Conservation (phyloP, 2,888 invertebrate genomes). For the Mermis nigrescens region DNA sequence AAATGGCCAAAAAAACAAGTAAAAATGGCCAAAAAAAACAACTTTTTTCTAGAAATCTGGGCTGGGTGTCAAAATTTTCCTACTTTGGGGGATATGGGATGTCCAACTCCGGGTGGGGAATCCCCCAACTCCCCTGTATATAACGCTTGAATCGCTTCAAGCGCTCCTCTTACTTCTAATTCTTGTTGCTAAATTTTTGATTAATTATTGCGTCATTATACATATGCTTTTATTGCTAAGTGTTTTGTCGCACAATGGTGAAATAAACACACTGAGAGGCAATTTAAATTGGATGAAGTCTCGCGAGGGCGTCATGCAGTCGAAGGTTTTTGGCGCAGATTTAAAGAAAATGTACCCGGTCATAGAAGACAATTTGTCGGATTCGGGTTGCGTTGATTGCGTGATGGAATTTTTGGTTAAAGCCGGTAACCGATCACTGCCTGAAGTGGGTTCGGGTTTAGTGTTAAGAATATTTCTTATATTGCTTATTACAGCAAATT, state of each 20-base stretch:
- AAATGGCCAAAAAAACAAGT: too few species aligned
- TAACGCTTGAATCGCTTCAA: too few species aligned
- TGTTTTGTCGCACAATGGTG: conserved; percentile 68
- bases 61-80: too few species aligned
- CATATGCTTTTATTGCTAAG: conserved; percentile 1
- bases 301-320: conserved; percentile 89
- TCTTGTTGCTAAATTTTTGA: too few species aligned
- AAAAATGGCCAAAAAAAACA: too few species aligned
- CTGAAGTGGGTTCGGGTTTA: conserved; percentile 45
- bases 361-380: conserved; percentile 87
- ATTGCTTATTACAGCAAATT: too few species aligned
- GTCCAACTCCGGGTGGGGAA: too few species aligned
- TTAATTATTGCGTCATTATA: too few species aligned
- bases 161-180: too few species aligned
- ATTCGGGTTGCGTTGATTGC: conserved; percentile 92
- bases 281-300: conserved; percentile 97
- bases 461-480: background rate
- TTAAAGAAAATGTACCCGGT: conserved; percentile 79
- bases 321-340: conserved; percentile 55
- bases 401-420: conserved; percentile 86
- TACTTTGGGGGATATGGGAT: too few species aligned
- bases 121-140: too few species aligned
- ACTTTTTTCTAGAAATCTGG: too few species aligned
- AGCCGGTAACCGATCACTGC: conserved; percentile 66
- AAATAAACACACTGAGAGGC: conserved; percentile 93